Base-by-base conservation (phyloP, 2,888 invertebrate genomes). In the Syrphus vitripennis region DNA sequence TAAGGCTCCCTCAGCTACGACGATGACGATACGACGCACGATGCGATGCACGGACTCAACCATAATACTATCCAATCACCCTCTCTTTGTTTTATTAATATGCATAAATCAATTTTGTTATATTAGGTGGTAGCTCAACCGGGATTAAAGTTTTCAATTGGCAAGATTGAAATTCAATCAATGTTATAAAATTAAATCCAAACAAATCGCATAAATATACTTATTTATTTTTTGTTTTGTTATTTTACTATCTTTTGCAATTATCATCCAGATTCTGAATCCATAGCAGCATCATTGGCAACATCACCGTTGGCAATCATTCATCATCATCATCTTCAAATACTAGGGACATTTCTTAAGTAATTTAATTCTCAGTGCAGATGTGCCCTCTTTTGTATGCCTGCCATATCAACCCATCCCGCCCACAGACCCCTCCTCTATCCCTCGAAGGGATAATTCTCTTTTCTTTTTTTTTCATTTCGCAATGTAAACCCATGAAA, bases 171-270 rank as follows among this genome's bases (percentile, higher is more conserved):
- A 79, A 79, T 72, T 7, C 61, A 77, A 83, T 79, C 83, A 70
- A 48, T 24, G 70, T 57, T 59, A 70, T 70, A 75, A 79, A 79
- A 70, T 78, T 70, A 78, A 57, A 70, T 29, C 53, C 50, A 78
- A 71, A 78, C 63, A 63, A 63, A 63, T 63, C 42, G 2, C 63
- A 45, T 42, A 63, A 69, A 59, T 26, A 26, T 55, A 76, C 70
- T 63, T 45, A 45, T 45, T 24, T 21, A 9, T 57, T 57, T 19
- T 19, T 16, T 12, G 1, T 19, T 57, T 72, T 37, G 26, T 21
- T 16, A 40, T 48, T 29, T 42, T 26, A 72, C 63, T 53, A 31
- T 65, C 42, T 42, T n/a, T 45, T 31, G 34, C 10, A 45, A 31
- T 50, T n/a, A 61, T 37, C 37, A 34, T 45, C 37, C 19, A 57